phyloP scores from a whole-genome alignment of 2,113 vertebrate species.

The Salvelinus fontinalis region DNA sequence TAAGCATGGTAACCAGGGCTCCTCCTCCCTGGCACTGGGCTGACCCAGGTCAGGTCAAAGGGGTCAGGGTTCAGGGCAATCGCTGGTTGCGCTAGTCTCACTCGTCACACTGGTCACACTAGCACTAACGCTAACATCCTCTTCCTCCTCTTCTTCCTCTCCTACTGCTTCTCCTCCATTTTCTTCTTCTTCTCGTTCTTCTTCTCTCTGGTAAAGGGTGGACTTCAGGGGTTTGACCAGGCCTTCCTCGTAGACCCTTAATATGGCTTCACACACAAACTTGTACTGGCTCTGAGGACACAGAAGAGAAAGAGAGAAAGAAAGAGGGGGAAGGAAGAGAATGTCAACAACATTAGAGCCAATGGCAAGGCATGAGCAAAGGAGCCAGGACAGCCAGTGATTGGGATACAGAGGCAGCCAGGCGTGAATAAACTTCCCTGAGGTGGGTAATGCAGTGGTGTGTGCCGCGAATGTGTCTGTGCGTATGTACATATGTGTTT shows the following conservation, averaged over 20 bases:
- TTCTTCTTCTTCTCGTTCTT: conserved; percentile 22
- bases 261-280: conserved; percentile 98
- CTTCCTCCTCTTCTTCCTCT: conserved; percentile 38
- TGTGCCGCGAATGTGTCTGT: background rate
- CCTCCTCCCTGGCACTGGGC: conserved; percentile 54
- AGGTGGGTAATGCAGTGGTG: background rate
- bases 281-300: conserved; percentile 92
- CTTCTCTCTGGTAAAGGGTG: conserved; percentile 78
- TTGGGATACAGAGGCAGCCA: background rate
- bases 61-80: conserved; percentile 45
- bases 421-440: background rate
- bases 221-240: conserved; percentile 83
- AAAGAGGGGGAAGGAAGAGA: conserved; percentile 9
- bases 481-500: conserved; percentile 1
- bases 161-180: conserved; percentile 45
- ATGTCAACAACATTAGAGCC: background rate
- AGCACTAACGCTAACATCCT: conserved; percentile 47
- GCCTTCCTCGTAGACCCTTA: conserved; percentile 95
- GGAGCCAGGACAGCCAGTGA: background rate
- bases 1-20: conserved; percentile 18
- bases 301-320: conserved; percentile 33
- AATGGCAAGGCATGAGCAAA: background rate
- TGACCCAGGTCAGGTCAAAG: conserved; percentile 28
- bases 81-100: conserved; percentile 36
- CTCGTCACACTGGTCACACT: conserved; percentile 9